phyloP scores from a whole-genome alignment of 2,113 vertebrate species.

The Helogale parvula region DNA sequence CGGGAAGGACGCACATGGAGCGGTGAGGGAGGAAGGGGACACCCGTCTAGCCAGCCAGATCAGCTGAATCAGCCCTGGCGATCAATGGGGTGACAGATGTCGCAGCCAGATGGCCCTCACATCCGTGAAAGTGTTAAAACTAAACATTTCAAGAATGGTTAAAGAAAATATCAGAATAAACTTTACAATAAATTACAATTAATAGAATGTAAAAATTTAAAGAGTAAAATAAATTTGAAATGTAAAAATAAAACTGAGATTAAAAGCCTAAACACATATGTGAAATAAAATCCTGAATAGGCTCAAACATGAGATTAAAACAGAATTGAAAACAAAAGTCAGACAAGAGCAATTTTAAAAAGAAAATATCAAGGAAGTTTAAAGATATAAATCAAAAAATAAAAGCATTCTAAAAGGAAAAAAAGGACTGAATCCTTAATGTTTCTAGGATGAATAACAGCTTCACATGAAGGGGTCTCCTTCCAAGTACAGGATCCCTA shows the following conservation, averaged over 20 bases:
- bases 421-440: neutral
- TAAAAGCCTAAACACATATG: neutral
- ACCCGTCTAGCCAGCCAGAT: too few species aligned
- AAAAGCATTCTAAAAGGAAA: neutral
- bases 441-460: neutral
- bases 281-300: neutral
- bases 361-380: neutral
- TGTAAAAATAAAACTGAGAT: conserved; percentile 15
- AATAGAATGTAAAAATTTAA: conserved; percentile 4
- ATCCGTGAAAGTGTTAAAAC: neutral
- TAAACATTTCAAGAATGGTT: neutral
- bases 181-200: neutral
- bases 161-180: neutral
- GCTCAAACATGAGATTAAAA: neutral
- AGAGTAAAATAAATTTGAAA: conserved; percentile 18
- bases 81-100: too few species aligned
- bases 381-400: neutral
- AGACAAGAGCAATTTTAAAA: neutral
- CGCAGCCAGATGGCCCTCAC: too few species aligned
- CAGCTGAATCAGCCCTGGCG: too few species aligned
- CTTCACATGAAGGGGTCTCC: neutral
- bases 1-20: too few species aligned
- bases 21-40: too few species aligned
- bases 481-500: neutral
- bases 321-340: neutral